These are phyloP conservation scores for Lymantria monacha DNA, from an alignment of 2,888 invertebrate genomes.

Conservation along the genomic window DNA sequence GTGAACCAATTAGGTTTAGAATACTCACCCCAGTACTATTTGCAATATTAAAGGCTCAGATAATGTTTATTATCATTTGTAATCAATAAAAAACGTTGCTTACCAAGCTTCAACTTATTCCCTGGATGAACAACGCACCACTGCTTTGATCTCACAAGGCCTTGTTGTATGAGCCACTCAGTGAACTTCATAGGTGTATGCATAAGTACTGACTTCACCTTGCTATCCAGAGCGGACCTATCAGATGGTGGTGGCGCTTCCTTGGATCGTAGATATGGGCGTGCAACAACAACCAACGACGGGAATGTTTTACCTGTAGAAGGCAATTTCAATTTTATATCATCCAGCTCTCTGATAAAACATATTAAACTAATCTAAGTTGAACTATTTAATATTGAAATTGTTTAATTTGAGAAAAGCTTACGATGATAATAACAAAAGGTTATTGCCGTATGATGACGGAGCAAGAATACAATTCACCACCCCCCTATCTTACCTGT, in stretches of 20 bases:
- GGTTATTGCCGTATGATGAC: too few species aligned
- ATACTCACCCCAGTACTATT: too few species aligned
- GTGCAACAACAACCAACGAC: slow-evolving; percentile 91
- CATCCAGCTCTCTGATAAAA: background rate
- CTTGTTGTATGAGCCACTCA: slow-evolving; percentile 94
- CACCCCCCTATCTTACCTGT: too few species aligned
- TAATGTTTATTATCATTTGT: too few species aligned
- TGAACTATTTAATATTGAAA: too few species aligned
- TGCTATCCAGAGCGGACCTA: slow-evolving; percentile 86
- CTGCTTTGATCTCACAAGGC: slow-evolving; percentile 90
- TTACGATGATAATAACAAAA: too few species aligned
- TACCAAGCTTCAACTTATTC: slow-evolving; percentile 88
- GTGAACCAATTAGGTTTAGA: too few species aligned
- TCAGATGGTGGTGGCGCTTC: slow-evolving; percentile 82
- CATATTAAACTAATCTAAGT: too few species aligned
- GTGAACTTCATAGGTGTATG: slow-evolving; percentile 92
- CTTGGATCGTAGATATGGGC: slow-evolving; percentile 89
- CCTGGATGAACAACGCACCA: slow-evolving; percentile 86
- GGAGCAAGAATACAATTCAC: too few species aligned
- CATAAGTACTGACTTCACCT: slow-evolving; percentile 92
- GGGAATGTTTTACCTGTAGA: slow-evolving; percentile 90
- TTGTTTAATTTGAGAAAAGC: too few species aligned
- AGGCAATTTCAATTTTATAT: background rate
- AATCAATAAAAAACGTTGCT: too few species aligned
- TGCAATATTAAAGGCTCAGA: too few species aligned